These are phyloP conservation scores for Chinchilla lanigera DNA, from an alignment of 2,113 vertebrate genomes.

Conservation along the genomic window DNA sequence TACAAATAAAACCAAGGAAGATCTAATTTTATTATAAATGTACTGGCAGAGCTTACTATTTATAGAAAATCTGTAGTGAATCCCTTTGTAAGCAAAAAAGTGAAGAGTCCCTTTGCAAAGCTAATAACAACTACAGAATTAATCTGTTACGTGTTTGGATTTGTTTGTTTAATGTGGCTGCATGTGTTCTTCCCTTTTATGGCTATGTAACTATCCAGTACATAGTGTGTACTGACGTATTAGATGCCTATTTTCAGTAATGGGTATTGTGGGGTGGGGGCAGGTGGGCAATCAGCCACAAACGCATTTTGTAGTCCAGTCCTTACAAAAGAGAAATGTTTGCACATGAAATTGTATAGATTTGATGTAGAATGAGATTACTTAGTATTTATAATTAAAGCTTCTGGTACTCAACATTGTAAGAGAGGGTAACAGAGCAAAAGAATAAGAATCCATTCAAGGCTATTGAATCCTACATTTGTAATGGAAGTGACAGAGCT, in stretches of 20 bases:
- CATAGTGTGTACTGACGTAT: slow-evolving; percentile 8
- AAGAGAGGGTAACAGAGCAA: neutral
- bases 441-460: slow-evolving; percentile 38
- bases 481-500: slow-evolving; percentile 21
- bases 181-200: neutral
- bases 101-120: slow-evolving; percentile 48
- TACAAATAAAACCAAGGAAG: slow-evolving; percentile 46
- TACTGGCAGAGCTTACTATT: slow-evolving; percentile 67
- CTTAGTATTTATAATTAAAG: slow-evolving; percentile 41
- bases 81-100: slow-evolving; percentile 23
- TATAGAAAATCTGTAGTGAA: slow-evolving; percentile 70
- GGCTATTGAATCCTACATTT: slow-evolving; percentile 43
- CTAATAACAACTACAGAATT: slow-evolving; percentile 49
- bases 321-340: slow-evolving; percentile 1
- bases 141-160: slow-evolving; percentile 24
- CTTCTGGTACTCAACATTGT: slow-evolving; percentile 28
- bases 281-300: neutral
- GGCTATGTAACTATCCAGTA: neutral
- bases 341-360: neutral
- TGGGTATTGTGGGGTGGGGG: neutral
- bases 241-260: neutral
- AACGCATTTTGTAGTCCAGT: neutral
- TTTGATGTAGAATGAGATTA: neutral
- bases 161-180: slow-evolving; percentile 34
- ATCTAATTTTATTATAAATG: slow-evolving; percentile 72